phyloP scores from a whole-genome alignment of 1,140 invertebrate species.

The Zaprionus davidi region DNA sequence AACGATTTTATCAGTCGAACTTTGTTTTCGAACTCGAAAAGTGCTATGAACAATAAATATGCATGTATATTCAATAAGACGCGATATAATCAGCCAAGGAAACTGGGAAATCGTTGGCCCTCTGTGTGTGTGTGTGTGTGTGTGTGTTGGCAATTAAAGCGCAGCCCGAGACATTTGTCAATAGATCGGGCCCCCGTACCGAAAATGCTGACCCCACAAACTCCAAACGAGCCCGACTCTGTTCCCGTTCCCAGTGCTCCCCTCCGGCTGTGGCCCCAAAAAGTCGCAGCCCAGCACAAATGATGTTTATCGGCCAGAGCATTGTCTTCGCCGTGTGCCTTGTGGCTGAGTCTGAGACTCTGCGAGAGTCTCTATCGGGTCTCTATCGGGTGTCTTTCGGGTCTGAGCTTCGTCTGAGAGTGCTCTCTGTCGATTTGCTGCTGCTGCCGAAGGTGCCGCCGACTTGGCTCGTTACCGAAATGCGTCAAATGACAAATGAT shows the following conservation, averaged over 20 bases:
- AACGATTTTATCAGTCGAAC: conserved; percentile 51
- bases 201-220: conserved; percentile 56
- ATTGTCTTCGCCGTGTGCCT: conserved; percentile 54
- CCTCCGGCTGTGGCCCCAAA: conserved; percentile 12
- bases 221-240: conserved; percentile 6
- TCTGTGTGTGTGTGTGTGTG: background rate
- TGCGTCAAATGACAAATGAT: conserved; percentile 80
- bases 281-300: conserved; percentile 43
- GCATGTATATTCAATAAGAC: conserved; percentile 57
- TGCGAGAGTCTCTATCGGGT: background rate
- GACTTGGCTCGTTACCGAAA: conserved; percentile 71
- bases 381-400: conserved; percentile 1
- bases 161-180: conserved; percentile 63
- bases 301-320: conserved; percentile 66
- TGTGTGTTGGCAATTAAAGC: conserved; percentile 59
- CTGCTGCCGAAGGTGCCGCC: conserved; percentile 41
- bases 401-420: conserved; percentile 14
- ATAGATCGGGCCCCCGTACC: conserved; percentile 45
- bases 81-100: conserved; percentile 49
- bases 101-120: conserved; percentile 31
- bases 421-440: conserved; percentile 23
- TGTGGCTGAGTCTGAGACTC: background rate
- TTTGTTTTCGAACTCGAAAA: conserved; percentile 15
- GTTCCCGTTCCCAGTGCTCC: background rate
- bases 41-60: conserved; percentile 33